Evolutionary conservation across 1,140 invertebrate genomes (phyloP), one percentile per base, ranked within the genome.

Genomic region (Nephotettix cincticeps): DNA sequence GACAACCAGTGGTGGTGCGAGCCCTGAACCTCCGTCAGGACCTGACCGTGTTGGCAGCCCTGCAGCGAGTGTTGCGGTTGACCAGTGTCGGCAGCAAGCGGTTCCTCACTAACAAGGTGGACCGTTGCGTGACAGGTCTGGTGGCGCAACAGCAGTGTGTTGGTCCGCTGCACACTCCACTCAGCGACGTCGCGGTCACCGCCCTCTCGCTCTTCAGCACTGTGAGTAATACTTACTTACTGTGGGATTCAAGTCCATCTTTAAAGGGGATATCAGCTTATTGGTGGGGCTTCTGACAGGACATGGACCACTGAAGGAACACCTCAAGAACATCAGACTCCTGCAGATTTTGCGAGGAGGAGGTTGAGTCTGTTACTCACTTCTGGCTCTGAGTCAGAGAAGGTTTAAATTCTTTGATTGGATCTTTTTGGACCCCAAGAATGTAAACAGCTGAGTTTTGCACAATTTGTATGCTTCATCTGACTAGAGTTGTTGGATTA

Each of bases 141-240:
- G 88, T 99, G 56, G 96, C 94, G 1, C 97, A 99, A 81, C 97
- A 99, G 77, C 97, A 99, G 80, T 99, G 97, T 81, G 95, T 99
- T 61, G 97, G 97, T 1, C 95, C 96, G 0, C 81, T 98, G 0
- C 97, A 99, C 79, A 96, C 94, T 6, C 97, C 97, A 1, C 82
- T 99, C 4, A 93, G 96, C 11, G 96, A 99, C 83, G 95, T 94
- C 69, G 96, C 94, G 0, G 90, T 98, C n/a, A 91, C 94, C 17
- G 94, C 96, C 2, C 84, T 97, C 17, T 95, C 91, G 0, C 85
- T 91, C 78, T 87, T 87, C 74, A 87, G 86, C 36, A 82, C 82
- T 1, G 86, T 86, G 76, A 82, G 78, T 81, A n/a, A 21, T 54
- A 21, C 47, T 19, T 54, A 21, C 47, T 54, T 43, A n/a, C 40